Percentiles rank a stretch among this genome's conserved stretches.
These are phyloP conservation scores for Labrus mixtus DNA, from an alignment of 2,113 vertebrate genomes.

Conservation along the genomic window DNA sequence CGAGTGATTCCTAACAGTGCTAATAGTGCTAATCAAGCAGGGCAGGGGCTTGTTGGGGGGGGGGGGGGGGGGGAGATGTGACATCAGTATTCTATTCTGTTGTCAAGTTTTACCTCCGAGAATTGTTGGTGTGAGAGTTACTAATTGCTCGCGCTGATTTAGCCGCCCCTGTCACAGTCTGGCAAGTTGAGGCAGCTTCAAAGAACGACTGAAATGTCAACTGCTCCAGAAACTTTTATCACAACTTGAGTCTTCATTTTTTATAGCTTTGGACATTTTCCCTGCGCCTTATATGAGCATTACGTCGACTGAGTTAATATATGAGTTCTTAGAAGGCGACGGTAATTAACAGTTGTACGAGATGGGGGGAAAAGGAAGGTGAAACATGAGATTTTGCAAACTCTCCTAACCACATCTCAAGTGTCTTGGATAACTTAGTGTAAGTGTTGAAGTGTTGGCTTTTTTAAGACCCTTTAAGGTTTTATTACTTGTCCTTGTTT, in stretches of 20 bases:
- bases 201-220: constrained; percentile 40
- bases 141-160: constrained; percentile 57
- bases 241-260: background rate
- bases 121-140: constrained; percentile 22
- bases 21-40: constrained; percentile 59
- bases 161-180: constrained; percentile 35
- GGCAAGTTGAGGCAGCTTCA: constrained; percentile 5
- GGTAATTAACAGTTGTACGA: no score
- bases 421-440: no score
- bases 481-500: no score
- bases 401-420: no score
- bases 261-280: background rate
- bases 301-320: no score
- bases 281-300: no score
- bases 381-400: no score
- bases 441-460: no score
- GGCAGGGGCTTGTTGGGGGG: constrained; percentile 27
- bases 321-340: no score
- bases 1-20: constrained; percentile 14
- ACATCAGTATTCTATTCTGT: constrained; percentile 34
- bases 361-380: no score
- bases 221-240: background rate
- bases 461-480: no score
- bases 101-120: constrained; percentile 54
- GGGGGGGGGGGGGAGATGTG: constrained; percentile 26